Evolutionary conservation across 2,797 vertebrate genomes (phyloP).

Genomic region (Etheostoma nigrum): DNA sequence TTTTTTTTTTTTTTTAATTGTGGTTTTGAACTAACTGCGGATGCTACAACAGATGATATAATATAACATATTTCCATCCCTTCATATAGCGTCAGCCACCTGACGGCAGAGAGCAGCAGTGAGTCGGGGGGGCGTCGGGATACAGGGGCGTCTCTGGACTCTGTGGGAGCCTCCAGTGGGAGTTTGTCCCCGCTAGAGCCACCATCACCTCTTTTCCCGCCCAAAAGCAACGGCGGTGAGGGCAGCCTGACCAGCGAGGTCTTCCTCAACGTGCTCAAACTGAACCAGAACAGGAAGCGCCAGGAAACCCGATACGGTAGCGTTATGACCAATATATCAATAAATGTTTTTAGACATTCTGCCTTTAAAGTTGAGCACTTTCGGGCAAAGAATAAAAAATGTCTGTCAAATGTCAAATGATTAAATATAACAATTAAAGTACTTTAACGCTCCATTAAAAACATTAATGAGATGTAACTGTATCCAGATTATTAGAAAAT

Average conservation of each 20-base stretch:
- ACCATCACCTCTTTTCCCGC: conserved; percentile 75
- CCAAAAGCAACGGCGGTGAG: conserved; percentile 54
- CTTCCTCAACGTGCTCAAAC: conserved; percentile 84
- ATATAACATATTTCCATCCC: not conserved
- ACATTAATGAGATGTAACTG: too few species aligned
- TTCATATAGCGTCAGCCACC: conserved; percentile 64
- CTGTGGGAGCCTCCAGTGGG: conserved; percentile 78
- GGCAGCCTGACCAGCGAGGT: conserved; percentile 82
- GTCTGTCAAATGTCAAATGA: too few species aligned
- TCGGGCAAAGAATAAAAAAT: not conserved
- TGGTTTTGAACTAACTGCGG: not conserved
- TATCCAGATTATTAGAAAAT: not conserved
- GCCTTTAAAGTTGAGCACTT: not conserved
- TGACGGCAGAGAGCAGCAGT: conserved; percentile 57
- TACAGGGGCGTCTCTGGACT: conserved; percentile 80
- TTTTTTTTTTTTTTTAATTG: too few species aligned
- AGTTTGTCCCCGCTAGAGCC: conserved; percentile 80
- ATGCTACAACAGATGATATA: not conserved
- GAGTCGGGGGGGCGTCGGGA: conserved; percentile 74
- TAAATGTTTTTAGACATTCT: not conserved
- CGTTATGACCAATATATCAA: not conserved
- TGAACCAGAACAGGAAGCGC: conserved; percentile 80
- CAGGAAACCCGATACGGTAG: conserved; percentile 72
- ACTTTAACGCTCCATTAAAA: too few species aligned
- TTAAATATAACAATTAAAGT: too few species aligned